These are phyloP conservation scores for Hyles lineata DNA, from an alignment of 2,888 invertebrate genomes.

Conservation along the genomic window DNA sequence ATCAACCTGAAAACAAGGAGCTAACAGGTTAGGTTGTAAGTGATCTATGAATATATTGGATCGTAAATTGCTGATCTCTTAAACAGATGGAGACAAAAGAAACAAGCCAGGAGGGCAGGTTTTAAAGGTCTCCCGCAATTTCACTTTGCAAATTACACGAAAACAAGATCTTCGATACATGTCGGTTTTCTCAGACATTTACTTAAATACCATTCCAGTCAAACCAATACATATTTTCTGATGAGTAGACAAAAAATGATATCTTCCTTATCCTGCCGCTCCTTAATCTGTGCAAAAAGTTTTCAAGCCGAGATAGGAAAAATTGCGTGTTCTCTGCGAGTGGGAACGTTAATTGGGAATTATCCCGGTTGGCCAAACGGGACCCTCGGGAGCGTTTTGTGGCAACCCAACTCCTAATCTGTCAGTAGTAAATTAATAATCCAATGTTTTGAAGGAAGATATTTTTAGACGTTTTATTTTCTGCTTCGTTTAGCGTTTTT, in stretches of 20 bases:
- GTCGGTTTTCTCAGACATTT: background rate
- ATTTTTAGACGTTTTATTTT: background rate
- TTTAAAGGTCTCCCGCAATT: too few relatives aligned
- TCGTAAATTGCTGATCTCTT: too few relatives aligned
- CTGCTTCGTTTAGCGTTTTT: background rate
- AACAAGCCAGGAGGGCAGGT: too few relatives aligned
- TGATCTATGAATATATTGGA: too few relatives aligned
- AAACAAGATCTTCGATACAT: too few relatives aligned
- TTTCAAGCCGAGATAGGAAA: conserved; percentile 35
- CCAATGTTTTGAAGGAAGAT: conserved; percentile 25
- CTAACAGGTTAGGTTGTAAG: too few relatives aligned
- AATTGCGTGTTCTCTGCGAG: conserved; percentile 39
- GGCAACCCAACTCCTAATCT: conserved; percentile 27
- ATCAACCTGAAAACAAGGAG: conserved; percentile 6
- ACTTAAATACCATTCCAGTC: background rate
- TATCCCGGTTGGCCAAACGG: conserved; percentile 33
- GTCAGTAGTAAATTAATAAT: conserved; percentile 32
- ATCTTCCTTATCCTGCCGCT: background rate
- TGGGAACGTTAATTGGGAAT: conserved; percentile 45
- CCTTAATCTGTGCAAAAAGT: conserved; percentile 12
- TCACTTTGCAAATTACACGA: too few relatives aligned
- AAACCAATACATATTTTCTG: too few relatives aligned
- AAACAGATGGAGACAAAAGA: too few relatives aligned
- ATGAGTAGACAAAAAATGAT: too few relatives aligned
- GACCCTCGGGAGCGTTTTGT: conserved; percentile 31